Percentiles rank a stretch among this genome's conserved stretches.
These are phyloP conservation scores for Cheirogaleus major DNA, from an alignment of 2,797 vertebrate species.

Conservation along the genomic window DNA sequence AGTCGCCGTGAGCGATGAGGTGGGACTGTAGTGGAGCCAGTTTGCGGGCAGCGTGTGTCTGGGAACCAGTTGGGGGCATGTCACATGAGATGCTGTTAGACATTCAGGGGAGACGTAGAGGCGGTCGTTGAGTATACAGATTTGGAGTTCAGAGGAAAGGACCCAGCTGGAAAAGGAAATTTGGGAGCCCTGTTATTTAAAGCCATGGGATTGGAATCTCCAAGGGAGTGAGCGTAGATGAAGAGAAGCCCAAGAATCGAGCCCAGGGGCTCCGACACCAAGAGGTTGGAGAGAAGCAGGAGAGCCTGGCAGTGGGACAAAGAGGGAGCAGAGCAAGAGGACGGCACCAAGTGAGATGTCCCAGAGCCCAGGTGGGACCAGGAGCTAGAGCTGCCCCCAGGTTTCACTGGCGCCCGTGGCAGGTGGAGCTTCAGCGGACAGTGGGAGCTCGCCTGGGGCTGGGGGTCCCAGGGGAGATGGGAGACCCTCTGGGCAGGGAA, in stretches of 20 bases:
- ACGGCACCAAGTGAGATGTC: not conserved
- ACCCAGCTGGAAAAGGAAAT: not conserved
- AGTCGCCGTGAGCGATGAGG: not conserved
- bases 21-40: not conserved
- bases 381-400: not conserved
- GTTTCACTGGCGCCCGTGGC: not conserved
- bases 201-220: too few species aligned
- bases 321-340: not conserved
- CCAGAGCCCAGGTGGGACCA: not conserved
- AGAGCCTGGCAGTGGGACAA: not conserved
- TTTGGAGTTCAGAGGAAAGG: not conserved
- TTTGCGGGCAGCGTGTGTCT: not conserved
- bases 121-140: too few species aligned
- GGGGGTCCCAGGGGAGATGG: too few species aligned
- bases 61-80: rapidly evolving
- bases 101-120: not conserved
- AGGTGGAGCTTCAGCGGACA: not conserved
- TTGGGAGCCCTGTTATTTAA: not conserved
- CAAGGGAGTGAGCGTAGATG: not conserved
- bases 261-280: not conserved
- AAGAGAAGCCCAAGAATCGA: not conserved
- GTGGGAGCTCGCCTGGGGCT: not conserved
- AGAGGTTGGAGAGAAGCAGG: not conserved
- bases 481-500: too few species aligned
- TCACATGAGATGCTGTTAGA: not conserved